Evolutionary conservation across 2,113 vertebrate species (phyloP).

Genomic region (Macroglossus sobrinus): DNA sequence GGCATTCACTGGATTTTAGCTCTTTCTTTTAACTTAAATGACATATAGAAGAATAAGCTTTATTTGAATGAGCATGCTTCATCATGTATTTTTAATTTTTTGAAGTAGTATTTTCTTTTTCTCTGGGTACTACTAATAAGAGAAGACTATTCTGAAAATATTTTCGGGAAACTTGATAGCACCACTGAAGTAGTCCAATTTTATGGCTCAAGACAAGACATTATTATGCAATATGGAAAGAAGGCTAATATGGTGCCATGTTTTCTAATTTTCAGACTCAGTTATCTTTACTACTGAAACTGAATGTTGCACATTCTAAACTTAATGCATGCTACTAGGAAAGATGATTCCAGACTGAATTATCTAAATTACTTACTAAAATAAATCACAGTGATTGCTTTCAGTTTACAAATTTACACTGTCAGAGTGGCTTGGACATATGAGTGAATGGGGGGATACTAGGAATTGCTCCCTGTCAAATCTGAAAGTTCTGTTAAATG

Average conservation of each 20-base stretch:
- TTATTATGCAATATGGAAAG: background rate
- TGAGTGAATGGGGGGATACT: background rate
- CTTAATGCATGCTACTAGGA: background rate
- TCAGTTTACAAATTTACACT: background rate
- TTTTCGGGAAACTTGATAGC: background rate
- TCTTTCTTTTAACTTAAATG: background rate
- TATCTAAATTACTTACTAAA: slow-evolving; percentile 3
- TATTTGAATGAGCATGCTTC: background rate
- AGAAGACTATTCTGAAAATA: background rate
- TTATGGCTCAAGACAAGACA: background rate
- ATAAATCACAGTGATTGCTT: slow-evolving; percentile 37
- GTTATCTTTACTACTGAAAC: slow-evolving; percentile 13
- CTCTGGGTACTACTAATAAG: background rate
- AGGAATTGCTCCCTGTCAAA: background rate
- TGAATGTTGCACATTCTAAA: background rate
- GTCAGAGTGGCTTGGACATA: background rate
- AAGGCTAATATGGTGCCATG: background rate
- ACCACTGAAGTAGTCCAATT: background rate
- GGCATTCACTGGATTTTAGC: background rate
- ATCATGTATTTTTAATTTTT: background rate
- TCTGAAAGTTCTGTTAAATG: background rate
- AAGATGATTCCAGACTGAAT: background rate
- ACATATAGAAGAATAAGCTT: background rate
- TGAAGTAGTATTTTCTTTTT: background rate
- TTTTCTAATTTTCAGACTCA: background rate